Evolutionary conservation across 1,140 invertebrate genomes (phyloP).

Genomic region (Leptopilina clavipes): DNA sequence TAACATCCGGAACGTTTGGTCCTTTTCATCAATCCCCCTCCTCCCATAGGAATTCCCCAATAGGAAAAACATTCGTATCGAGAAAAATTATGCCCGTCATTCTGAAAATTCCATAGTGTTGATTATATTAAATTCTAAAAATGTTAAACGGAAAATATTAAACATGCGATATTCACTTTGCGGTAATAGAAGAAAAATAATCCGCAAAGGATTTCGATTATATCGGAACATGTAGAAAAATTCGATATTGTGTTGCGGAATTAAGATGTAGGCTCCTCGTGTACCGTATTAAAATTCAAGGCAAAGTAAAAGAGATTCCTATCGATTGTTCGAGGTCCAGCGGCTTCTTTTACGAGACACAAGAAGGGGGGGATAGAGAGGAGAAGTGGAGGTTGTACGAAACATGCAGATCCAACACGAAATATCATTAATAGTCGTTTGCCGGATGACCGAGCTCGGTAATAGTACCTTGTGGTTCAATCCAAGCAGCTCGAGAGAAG

Average conservation of each 20-base stretch:
- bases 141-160: too few relatives aligned
- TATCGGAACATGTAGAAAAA: slow-evolving; percentile 50
- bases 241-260: slow-evolving; percentile 48
- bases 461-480: slow-evolving; percentile 67
- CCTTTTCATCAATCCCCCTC: too few relatives aligned
- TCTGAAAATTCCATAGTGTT: too few relatives aligned
- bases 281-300: slow-evolving; percentile 32
- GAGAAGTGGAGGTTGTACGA: slow-evolving; percentile 38
- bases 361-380: slow-evolving; percentile 35
- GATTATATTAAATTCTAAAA: too few relatives aligned
- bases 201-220: slow-evolving; percentile 47
- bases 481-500: slow-evolving; percentile 49
- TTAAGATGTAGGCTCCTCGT: slow-evolving; percentile 49
- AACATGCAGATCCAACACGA: slow-evolving; percentile 70
- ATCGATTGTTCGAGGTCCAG: slow-evolving; percentile 36
- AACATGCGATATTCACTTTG: too few relatives aligned
- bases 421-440: slow-evolving; percentile 74
- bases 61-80: too few relatives aligned
- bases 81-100: too few relatives aligned
- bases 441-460: slow-evolving; percentile 70
- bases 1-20: neutral
- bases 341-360: slow-evolving; percentile 52
- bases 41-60: neutral
- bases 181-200: too few relatives aligned
- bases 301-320: slow-evolving; percentile 25